Conservation (phyloP, 1,140 invertebrate genomes). For the Ceratina japonica region DNA sequence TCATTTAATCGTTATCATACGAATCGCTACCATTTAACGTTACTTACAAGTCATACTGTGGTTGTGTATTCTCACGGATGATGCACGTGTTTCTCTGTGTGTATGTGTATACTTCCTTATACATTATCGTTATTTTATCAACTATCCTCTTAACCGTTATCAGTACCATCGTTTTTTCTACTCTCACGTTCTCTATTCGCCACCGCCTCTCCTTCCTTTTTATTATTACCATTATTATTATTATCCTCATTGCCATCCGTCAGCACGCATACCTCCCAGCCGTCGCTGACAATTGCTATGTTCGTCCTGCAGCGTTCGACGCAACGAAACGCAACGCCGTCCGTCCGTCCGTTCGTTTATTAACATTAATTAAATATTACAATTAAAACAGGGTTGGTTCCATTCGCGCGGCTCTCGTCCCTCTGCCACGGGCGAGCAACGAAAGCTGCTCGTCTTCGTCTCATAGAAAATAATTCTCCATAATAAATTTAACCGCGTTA, state of each 20-base stretch:
- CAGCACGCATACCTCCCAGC: slow-evolving; percentile 10
- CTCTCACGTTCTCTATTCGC: slow-evolving; percentile 30
- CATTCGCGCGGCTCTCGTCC: not conserved
- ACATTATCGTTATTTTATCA: slow-evolving; percentile 65
- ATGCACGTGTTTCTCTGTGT: slow-evolving; percentile 60
- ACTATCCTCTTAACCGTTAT: slow-evolving; percentile 54
- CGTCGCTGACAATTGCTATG: slow-evolving; percentile 34
- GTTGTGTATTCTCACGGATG: slow-evolving; percentile 44
- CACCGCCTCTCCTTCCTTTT: slow-evolving; percentile 39
- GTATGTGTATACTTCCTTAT: slow-evolving; percentile 66
- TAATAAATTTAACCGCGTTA: slow-evolving; percentile 18
- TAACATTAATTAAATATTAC: slow-evolving; percentile 72
- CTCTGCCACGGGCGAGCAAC: not conserved
- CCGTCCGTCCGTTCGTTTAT: slow-evolving; percentile 72
- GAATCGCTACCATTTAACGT: slow-evolving; percentile 66
- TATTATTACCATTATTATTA: slow-evolving; percentile 24
- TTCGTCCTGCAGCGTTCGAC: slow-evolving; percentile 71
- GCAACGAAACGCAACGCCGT: slow-evolving; percentile 68
- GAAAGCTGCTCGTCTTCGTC: not conserved
- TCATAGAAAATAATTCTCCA: slow-evolving; percentile 16
- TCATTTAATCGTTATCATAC: slow-evolving; percentile 77
- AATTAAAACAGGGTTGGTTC: too few species aligned
- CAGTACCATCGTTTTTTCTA: slow-evolving; percentile 52
- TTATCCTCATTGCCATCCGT: slow-evolving; percentile 10
- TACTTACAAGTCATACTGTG: slow-evolving; percentile 77